Evolutionary conservation across 1,140 invertebrate genomes (phyloP).

Genomic region (Rhopalosiphum padi): DNA sequence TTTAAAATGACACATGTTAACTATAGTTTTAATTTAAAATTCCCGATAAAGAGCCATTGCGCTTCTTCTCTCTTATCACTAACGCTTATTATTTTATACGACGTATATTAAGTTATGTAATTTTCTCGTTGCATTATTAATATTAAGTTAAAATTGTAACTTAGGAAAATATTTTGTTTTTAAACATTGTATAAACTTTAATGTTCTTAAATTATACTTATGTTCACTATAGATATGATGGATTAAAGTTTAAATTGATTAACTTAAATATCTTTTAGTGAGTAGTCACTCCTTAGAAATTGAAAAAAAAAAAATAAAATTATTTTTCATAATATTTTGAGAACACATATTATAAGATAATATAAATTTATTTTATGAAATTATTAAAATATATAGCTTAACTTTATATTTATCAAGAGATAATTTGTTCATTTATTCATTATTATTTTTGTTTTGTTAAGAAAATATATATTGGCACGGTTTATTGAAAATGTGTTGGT

Average conservation of each 20-base stretch:
- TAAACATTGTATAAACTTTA: not conserved
- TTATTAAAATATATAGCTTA: not conserved
- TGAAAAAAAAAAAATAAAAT: too few species aligned
- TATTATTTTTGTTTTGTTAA: not conserved
- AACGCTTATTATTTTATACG: not conserved
- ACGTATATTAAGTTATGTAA: not conserved
- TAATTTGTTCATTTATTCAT: not conserved
- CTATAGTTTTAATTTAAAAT: not conserved
- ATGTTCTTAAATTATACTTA: too few species aligned
- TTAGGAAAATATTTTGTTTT: not conserved
- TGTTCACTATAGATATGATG: too few species aligned
- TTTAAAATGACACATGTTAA: too few species aligned
- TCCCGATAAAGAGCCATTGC: not conserved
- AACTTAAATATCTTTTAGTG: too few species aligned
- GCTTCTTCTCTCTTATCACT: not conserved
- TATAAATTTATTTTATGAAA: not conserved
- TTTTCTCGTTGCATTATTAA: not conserved
- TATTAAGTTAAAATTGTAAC: not conserved
- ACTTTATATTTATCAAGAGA: not conserved
- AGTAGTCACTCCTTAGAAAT: too few species aligned
- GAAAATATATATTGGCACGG: not conserved
- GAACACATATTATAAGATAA: not conserved
- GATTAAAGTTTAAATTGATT: too few species aligned
- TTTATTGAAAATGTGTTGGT: not conserved
- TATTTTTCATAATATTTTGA: not conserved